A percentile compares a stretch with the other conserved stretches of the same genome.
Evolutionary conservation across 2,113 vertebrate species (phyloP).

Genomic region (Calypte anna): DNA sequence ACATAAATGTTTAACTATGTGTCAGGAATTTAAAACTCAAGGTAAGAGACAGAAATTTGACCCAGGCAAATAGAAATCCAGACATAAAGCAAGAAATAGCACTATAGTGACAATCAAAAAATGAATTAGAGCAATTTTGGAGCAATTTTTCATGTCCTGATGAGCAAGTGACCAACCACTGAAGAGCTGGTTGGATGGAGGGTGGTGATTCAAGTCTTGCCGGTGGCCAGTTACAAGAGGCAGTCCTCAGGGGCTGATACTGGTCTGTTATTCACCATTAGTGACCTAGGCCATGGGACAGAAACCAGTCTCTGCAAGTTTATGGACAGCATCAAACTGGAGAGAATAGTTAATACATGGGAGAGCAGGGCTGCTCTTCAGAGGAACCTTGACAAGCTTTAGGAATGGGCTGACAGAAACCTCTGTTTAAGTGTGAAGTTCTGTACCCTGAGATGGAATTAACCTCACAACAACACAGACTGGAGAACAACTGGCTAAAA

Average conservation of each 20-base stretch:
- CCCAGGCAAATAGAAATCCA: neutral
- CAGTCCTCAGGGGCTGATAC: neutral
- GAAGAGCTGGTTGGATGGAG: neutral
- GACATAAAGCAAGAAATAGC: neutral
- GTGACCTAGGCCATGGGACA: neutral
- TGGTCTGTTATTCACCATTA: neutral
- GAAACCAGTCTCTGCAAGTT: neutral
- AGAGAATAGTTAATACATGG: fast-evolving
- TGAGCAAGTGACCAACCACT: neutral
- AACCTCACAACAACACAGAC: fast-evolving
- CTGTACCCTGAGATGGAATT: neutral
- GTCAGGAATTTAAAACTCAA: neutral
- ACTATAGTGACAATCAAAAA: neutral
- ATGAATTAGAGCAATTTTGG: neutral
- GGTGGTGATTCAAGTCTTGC: neutral
- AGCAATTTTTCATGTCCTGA: neutral
- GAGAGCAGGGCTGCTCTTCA: neutral
- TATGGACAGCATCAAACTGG: neutral
- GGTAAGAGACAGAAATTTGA: neutral
- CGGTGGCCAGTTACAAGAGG: neutral
- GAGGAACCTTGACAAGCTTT: neutral
- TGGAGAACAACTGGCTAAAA: neutral
- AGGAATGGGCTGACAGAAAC: neutral
- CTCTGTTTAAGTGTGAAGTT: neutral
- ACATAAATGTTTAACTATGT: neutral